Percentiles rank a stretch among this genome's conserved stretches.
phyloP scores from a whole-genome alignment of 2,888 invertebrate genomes.

The Eupeodes luniger region DNA sequence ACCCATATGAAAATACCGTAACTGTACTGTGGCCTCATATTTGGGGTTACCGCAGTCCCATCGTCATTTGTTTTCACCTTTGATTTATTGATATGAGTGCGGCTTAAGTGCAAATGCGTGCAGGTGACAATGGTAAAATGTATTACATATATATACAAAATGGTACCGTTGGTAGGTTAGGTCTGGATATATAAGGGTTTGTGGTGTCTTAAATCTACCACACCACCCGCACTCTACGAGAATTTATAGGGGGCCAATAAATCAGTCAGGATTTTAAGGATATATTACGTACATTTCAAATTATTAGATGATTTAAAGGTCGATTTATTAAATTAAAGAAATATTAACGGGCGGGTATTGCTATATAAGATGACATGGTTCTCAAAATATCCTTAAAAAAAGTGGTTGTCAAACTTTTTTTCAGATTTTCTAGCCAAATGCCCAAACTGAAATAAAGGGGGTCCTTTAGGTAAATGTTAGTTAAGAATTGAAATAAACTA shows the following conservation, averaged over 20 bases:
- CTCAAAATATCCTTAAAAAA: too few species aligned
- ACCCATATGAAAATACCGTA: too few species aligned
- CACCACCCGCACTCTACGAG: conserved; percentile 4
- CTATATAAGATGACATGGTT: too few species aligned
- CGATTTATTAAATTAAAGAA: not conserved
- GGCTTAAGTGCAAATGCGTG: conserved; percentile 62
- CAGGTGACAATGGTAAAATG: conserved; percentile 63
- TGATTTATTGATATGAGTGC: conserved; percentile 74
- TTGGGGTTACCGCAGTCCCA: conserved; percentile 65
- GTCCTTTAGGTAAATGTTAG: too few species aligned
- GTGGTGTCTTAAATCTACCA: conserved; percentile 38
- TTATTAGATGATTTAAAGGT: not conserved
- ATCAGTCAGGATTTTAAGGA: conserved; percentile 14
- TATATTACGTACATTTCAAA: not conserved
- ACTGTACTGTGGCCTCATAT: conserved; percentile 27
- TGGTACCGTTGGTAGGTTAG: conserved; percentile 29
- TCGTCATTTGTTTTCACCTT: conserved; percentile 67
- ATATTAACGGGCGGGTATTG: not conserved
- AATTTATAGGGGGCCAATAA: not conserved
- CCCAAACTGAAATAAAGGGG: too few species aligned
- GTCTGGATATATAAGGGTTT: not conserved
- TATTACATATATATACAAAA: conserved; percentile 20
- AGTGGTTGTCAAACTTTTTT: too few species aligned
- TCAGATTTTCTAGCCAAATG: too few species aligned
- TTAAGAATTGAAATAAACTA: too few species aligned